Conservation (phyloP, 2,113 vertebrate species). For the Pyxicephalus adspersus region DNA sequence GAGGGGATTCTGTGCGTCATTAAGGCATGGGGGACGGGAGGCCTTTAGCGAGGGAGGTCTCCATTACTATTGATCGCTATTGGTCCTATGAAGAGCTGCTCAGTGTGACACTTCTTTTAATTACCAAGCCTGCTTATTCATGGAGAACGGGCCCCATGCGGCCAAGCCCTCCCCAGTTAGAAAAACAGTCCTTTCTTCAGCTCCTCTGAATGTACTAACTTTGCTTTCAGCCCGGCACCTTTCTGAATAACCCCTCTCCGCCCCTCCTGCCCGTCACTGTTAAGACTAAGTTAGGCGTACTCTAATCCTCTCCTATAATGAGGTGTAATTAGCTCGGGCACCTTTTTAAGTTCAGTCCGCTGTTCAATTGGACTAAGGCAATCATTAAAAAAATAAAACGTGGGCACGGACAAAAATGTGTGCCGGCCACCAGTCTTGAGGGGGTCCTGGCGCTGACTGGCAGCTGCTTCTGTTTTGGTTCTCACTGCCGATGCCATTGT, state of each 20-base stretch:
- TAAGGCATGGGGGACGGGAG: background rate
- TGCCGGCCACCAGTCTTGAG: conserved; percentile 41
- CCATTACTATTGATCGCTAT: conserved; percentile 54
- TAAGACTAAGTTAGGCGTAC: conserved; percentile 47
- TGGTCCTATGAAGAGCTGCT: conserved; percentile 52
- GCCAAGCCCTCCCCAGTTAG: conserved; percentile 38
- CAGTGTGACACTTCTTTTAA: conserved; percentile 54
- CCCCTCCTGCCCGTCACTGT: conserved; percentile 20
- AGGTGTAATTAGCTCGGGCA: conserved; percentile 50
- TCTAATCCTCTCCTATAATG: conserved; percentile 48
- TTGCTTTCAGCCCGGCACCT: conserved; percentile 43
- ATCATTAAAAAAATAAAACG: conserved; percentile 49
- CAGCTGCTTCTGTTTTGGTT: conserved; percentile 35
- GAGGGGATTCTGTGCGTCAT: background rate
- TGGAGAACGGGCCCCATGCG: conserved; percentile 34
- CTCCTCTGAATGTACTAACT: conserved; percentile 46
- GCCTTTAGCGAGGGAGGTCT: conserved; percentile 31
- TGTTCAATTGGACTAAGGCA: conserved; percentile 43
- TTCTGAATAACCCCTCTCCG: conserved; percentile 13
- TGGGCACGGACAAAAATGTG: conserved; percentile 2
- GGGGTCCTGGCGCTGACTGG: background rate
- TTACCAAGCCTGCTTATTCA: conserved; percentile 48
- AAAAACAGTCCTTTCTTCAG: conserved; percentile 48
- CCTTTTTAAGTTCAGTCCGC: conserved; percentile 45
- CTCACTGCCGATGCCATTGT: background rate